Evolutionary conservation across 2,797 vertebrate genomes (phyloP), one percentile per base, ranked within the genome.

Genomic region (Tapera naevia): DNA sequence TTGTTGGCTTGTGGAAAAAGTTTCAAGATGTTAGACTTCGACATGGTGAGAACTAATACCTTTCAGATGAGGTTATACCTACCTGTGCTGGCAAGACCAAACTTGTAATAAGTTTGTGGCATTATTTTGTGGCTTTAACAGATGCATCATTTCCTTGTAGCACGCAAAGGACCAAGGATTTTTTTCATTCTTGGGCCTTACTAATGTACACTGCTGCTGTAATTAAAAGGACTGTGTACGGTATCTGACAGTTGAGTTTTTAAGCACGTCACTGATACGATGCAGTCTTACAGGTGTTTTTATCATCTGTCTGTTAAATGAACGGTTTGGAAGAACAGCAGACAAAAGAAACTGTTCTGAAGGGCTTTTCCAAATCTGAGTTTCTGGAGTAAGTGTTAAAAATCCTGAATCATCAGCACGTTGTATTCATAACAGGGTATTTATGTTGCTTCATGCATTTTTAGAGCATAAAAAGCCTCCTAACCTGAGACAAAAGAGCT

Each of bases 41-140:
- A 58, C 51, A 75, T 78, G 64, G 46, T 76, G 91, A 81, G 76
- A 89, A 92, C 56, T 66, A 84, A 37, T 84, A 51, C 46, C 17
- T 87, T 92, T 81, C 80, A 79, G 53, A 81, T 78, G 43, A 79
- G 43, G 56, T 72, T 89, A 24, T 91, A 72, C 79, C 33, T 61
- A 30, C 51, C 27, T 80, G 35, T 72, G 66, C 43, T 93, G 58
- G 80, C 91, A 92, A 93, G 70, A 92, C 85, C 48, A 72, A 88
- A 88, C 80, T 95, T 91, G 84, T 88, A 86, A 94, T 93, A 62
- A 80, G 61, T 92, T 93, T 86, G 92, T 96, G 86, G 91, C 53
- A 25, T 88, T 94, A 43, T 37, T 83, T 39, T 64, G 76, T 80
- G 89, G 85, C 93, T 92, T 92, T 81, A 48, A 25, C 28, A 94